phyloP scores from a whole-genome alignment of 2,797 vertebrate species.

The Hapalemur alaotrensis region DNA sequence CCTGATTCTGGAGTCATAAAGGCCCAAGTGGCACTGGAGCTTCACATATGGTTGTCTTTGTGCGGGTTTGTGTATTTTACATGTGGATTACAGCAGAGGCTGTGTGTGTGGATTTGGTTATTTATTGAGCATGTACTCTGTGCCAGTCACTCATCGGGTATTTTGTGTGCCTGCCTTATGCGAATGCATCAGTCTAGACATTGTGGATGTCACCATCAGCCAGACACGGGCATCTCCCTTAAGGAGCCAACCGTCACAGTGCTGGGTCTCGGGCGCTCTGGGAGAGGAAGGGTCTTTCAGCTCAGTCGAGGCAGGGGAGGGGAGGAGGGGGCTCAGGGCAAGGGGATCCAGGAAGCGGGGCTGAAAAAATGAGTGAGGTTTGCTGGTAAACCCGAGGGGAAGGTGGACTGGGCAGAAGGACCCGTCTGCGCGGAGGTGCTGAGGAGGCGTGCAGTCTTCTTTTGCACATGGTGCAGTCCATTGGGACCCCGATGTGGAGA shows the following conservation, averaged over 20 bases:
- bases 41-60: neutral
- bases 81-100: too few species aligned
- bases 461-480: neutral
- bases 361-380: neutral
- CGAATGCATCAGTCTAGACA: neutral
- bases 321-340: neutral
- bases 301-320: neutral
- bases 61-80: neutral
- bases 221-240: neutral
- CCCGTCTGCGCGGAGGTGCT: fast-evolving
- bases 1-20: neutral
- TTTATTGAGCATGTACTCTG: neutral
- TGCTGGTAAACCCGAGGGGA: neutral
- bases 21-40: neutral
- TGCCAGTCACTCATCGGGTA: neutral
- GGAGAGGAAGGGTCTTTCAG: neutral
- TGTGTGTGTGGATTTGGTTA: neutral
- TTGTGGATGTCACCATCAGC: neutral
- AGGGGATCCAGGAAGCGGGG: neutral
- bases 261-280: neutral
- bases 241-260: neutral
- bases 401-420: neutral
- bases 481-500: neutral
- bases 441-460: neutral
- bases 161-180: neutral